Base-by-base conservation (phyloP, 1,140 invertebrate genomes). In the Parapsyche elsis region DNA sequence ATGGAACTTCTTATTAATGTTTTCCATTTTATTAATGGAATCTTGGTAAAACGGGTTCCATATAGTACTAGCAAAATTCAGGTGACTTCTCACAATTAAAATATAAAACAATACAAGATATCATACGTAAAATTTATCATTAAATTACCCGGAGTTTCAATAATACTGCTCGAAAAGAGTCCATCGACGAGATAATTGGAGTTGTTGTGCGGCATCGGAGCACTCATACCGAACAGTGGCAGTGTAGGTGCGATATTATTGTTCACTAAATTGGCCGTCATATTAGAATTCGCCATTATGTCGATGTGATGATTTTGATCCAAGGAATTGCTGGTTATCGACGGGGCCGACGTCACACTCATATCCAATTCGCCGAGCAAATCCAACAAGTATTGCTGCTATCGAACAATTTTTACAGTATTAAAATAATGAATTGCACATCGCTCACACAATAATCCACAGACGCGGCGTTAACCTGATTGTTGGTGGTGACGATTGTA, bases 351-450 rank as follows among this genome's bases (percentile, higher is more conserved):
- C 30, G 89, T 84, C 73, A 87, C 82, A 49, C 87, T 87, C 78
- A 93, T 87, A 86, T 93, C 92, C 78, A 94, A 86, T 73, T 91
- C 93, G 85, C 95, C 95, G 46, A 98, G 89, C 49, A 98, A 90
- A 88, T 98, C 96, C 80, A 98, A 88, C 73, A 98, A 91, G 89
- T 97, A 94, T 88, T 95, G 92, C 67, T 80, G 30, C 26, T 57
- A 16, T 23, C 2, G 38, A 19, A 76, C 57, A 53, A n/a, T n/a
- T 24, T 21, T 12, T 71, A 9, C 30, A 30, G 30, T 30, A 12
- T 30, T 30, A 73, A 73, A 73, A 16, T 5, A 44, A n/a, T 44
- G 2, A 73, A 30, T 24, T 45, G 5, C 1, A 73, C 12, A 23
- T 21, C 2, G 5, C 30, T 38, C n/a, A n/a, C n/a, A n/a, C n/a